Evolutionary conservation across 2,797 vertebrate species (phyloP), one percentile per base, ranked within the genome.

Genomic region (Amazonetta brasiliensis): DNA sequence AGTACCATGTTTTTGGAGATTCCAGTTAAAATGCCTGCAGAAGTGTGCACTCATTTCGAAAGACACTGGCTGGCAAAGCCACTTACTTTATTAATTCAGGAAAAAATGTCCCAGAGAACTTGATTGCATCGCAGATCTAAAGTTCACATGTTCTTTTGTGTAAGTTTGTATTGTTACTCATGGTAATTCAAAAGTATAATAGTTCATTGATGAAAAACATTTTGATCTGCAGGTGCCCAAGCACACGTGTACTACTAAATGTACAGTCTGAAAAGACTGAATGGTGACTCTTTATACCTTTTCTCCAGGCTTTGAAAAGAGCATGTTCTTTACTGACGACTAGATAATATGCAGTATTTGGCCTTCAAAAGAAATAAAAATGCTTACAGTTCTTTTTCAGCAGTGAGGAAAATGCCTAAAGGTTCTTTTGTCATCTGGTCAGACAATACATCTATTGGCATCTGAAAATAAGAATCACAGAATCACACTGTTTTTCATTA

Each of bases 361-460:
- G 74, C 48, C 43, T 87, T 89, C 68, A 56, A 79, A 94, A 80
- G 26, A 85, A 84, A 69, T 37, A 59, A 83, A 84, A 87, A 63
- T 56, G 17, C 56, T 67, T 64, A 55, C 23, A 81, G 12, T 50
- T 30, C 37, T 79, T 71, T 85, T 83, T 60, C 39, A 72, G 9
- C 6, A n/a, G 6, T 35, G 33, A 22, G 33, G 31, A 84, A 84
- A 63, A 84, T 28, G 20, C 7, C 17, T 85, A 14, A 93, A 60
- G 28, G 11, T 55, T 82, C 39, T 84, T 78, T 31, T 60, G 16
- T 64, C 37, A 13, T 84, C 60, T 87, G 9, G 77, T 95, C 64
- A 89, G 43, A 79, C 76, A 84, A 35, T 79, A 54, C 54, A 17
- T 78, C n/a, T 90, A 12, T 66, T 91, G 74, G 43, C 39, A 39